Percentiles rank a stretch among this genome's conserved stretches.
phyloP scores from a whole-genome alignment of 2,113 vertebrate species.

The Plecotus auritus region DNA sequence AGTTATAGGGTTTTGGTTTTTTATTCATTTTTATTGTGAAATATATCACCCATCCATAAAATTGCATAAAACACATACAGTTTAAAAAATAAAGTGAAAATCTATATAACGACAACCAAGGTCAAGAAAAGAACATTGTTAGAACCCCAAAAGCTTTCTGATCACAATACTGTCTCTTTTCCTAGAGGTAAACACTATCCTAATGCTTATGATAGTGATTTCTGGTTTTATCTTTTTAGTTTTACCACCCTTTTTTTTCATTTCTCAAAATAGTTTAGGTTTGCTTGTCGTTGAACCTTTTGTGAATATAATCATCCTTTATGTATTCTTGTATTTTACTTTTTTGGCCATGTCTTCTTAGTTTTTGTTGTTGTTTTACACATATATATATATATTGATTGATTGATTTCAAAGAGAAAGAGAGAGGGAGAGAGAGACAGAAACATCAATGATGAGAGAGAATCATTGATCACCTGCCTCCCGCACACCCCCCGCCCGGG shows the following conservation, averaged over 20 bases:
- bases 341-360: not conserved
- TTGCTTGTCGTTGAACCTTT: slow-evolving; percentile 21
- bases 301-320: not conserved
- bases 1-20: not conserved
- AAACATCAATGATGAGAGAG: no score
- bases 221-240: not conserved
- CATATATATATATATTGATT: no score
- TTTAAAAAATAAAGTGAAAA: not conserved
- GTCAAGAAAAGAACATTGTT: not conserved
- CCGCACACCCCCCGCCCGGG: no score
- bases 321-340: not conserved
- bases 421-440: no score
- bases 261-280: not conserved
- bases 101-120: not conserved
- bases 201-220: not conserved
- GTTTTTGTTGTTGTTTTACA: not conserved
- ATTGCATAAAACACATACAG: not conserved
- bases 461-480: no score
- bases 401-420: no score
- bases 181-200: not conserved
- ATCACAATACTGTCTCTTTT: not conserved
- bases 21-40: not conserved
- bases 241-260: not conserved
- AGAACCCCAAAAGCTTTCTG: not conserved
- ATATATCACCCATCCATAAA: not conserved